Conservation (phyloP, 2,888 invertebrate genomes). For the Arge pagana region DNA sequence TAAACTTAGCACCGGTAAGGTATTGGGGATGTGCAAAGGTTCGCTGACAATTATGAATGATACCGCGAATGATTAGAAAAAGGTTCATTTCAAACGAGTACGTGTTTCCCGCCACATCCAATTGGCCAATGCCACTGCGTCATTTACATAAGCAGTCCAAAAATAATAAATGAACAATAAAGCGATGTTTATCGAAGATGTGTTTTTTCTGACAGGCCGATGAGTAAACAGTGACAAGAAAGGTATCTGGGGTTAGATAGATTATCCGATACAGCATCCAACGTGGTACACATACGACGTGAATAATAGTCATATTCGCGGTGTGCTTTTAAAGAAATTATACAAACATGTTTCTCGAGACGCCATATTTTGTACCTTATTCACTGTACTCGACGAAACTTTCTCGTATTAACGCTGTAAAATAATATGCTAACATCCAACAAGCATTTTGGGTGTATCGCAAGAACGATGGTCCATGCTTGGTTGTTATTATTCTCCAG, state of each 20-base stretch:
- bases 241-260: not conserved
- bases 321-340: slow-evolving; percentile 56
- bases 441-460: slow-evolving; percentile 34
- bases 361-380: slow-evolving; percentile 48
- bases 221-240: slow-evolving; percentile 14
- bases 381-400: slow-evolving; percentile 33
- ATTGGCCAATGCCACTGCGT: slow-evolving; percentile 44
- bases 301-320: not conserved
- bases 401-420: slow-evolving; percentile 25
- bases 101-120: slow-evolving; percentile 38
- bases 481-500: slow-evolving; percentile 67
- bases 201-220: slow-evolving; percentile 5
- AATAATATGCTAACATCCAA: slow-evolving; percentile 34
- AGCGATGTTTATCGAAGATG: slow-evolving; percentile 11
- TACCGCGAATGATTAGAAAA: no score
- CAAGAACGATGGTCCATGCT: slow-evolving; percentile 59
- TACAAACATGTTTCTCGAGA: slow-evolving; percentile 44
- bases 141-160: slow-evolving; percentile 53
- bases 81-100: slow-evolving; percentile 30
- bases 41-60: no score
- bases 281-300: not conserved
- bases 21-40: no score
- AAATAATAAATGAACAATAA: slow-evolving; percentile 48
- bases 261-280: not conserved
- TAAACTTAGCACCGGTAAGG: not conserved